phyloP scores from a whole-genome alignment of 2,113 vertebrate genomes.

The Microtus pennsylvanicus region DNA sequence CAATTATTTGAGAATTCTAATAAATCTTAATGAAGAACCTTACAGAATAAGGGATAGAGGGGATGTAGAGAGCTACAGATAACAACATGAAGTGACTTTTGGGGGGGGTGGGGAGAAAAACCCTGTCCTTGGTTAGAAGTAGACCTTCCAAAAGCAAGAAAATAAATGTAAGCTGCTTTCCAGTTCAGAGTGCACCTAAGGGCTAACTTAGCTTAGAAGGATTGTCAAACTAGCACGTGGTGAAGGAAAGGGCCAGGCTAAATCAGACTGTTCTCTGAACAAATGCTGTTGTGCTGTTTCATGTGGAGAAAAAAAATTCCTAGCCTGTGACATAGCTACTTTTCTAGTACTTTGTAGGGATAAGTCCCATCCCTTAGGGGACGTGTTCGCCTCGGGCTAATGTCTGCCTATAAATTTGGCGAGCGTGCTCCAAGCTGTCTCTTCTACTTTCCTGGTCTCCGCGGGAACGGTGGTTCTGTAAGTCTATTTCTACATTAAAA shows the following conservation, averaged over 20 bases:
- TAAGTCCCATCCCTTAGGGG: too few species aligned
- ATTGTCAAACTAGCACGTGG: background rate
- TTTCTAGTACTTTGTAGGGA: background rate
- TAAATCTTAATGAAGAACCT: background rate
- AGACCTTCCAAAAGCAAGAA: background rate
- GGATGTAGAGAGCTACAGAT: background rate
- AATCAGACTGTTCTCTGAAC: background rate
- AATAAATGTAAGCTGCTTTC: background rate
- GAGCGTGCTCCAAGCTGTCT: too few species aligned
- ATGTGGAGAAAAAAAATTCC: background rate
- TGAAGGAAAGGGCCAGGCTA: background rate
- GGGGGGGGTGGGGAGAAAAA: background rate
- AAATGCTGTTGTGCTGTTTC: background rate
- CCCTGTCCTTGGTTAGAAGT: background rate
- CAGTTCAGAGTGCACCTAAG: background rate
- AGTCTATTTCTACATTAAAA: too few species aligned
- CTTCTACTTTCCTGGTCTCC: too few species aligned
- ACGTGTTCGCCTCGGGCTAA: too few species aligned
- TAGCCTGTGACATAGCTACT: background rate
- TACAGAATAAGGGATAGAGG: background rate
- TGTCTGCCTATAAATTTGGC: too few species aligned
- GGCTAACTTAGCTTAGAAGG: background rate
- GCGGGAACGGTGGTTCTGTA: too few species aligned
- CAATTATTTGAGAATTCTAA: background rate
- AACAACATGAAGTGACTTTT: background rate